phyloP scores from a whole-genome alignment of 1,140 invertebrate genomes.

The Nomia melanderi region DNA sequence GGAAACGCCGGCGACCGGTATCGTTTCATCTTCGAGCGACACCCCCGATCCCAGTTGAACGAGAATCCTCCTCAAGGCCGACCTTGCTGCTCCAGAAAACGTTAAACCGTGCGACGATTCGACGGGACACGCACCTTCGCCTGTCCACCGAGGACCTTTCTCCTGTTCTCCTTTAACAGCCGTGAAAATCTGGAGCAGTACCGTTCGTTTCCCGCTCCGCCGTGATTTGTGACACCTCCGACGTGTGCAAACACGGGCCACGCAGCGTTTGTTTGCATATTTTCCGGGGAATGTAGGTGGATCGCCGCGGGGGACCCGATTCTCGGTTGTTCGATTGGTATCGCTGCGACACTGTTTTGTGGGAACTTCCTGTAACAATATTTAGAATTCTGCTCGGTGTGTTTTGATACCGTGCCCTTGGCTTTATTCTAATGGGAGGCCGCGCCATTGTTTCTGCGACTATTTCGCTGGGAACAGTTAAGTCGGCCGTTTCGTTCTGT shows the following conservation, averaged over 20 bases:
- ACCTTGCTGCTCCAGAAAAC: slow-evolving; percentile 5
- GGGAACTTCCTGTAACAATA: not conserved
- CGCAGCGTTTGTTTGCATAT: slow-evolving; percentile 32
- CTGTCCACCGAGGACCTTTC: slow-evolving; percentile 12
- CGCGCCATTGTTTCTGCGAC: no score
- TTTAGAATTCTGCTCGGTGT: not conserved
- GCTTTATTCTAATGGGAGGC: no score
- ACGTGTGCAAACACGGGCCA: slow-evolving; percentile 3
- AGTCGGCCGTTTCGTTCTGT: no score
- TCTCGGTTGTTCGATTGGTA: not conserved
- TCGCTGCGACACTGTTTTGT: not conserved
- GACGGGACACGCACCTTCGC: not conserved
- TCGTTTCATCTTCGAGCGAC: not conserved
- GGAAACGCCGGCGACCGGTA: not conserved
- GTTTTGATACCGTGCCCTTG: not conserved
- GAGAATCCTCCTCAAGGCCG: not conserved
- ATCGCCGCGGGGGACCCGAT: not conserved
- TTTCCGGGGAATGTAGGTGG: not conserved
- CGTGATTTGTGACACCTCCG: slow-evolving; percentile 62
- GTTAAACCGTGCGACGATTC: slow-evolving; percentile 35
- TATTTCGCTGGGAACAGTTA: no score
- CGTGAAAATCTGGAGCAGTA: slow-evolving; percentile 72
- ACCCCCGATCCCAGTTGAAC: not conserved
- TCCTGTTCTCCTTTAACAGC: slow-evolving; percentile 59
- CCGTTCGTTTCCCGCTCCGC: slow-evolving; percentile 48